These are phyloP conservation scores for Digitonthophagus gazella DNA, from an alignment of 2,888 invertebrate species.

Conservation along the genomic window DNA sequence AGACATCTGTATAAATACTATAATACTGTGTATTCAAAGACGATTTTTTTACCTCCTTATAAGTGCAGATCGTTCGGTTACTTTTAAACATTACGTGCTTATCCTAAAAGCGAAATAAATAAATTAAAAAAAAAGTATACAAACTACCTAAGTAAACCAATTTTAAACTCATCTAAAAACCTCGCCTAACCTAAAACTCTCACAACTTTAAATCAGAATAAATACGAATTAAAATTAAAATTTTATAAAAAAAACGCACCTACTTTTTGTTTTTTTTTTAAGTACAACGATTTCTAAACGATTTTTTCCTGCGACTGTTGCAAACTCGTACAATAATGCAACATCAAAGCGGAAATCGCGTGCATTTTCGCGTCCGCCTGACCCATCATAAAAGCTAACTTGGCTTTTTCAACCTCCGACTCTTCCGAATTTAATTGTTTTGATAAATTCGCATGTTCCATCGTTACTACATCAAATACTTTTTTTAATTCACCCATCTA, in stretches of 20 bases:
- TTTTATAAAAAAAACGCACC: not conserved
- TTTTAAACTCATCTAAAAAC: not conserved
- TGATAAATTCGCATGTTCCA: slow-evolving; percentile 55
- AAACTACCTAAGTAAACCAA: not conserved
- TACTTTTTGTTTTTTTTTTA: not conserved
- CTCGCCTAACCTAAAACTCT: not conserved
- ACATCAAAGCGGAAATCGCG: slow-evolving; percentile 87
- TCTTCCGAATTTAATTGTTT: slow-evolving; percentile 50
- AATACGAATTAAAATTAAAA: not conserved
- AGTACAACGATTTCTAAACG: slow-evolving; percentile 36
- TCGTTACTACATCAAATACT: slow-evolving; percentile 71
- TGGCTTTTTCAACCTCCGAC: slow-evolving; percentile 51
- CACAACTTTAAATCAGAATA: not conserved
- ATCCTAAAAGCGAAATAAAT: not conserved
- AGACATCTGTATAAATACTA: too few relatives aligned
- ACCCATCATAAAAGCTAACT: slow-evolving; percentile 53
- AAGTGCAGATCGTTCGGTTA: not conserved
- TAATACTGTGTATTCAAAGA: slow-evolving; percentile 14
- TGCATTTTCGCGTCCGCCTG: slow-evolving; percentile 85
- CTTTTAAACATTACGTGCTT: not conserved
- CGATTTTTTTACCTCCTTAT: not conserved
- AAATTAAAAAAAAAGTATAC: not conserved
- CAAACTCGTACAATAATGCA: slow-evolving; percentile 92
- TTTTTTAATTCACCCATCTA: slow-evolving; percentile 74
- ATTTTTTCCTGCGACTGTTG: slow-evolving; percentile 65